A percentile compares a stretch with the other conserved stretches of the same genome.
These are phyloP conservation scores for Sciurus vulgaris DNA, from an alignment of 2,797 vertebrate species.

Conservation along the genomic window DNA sequence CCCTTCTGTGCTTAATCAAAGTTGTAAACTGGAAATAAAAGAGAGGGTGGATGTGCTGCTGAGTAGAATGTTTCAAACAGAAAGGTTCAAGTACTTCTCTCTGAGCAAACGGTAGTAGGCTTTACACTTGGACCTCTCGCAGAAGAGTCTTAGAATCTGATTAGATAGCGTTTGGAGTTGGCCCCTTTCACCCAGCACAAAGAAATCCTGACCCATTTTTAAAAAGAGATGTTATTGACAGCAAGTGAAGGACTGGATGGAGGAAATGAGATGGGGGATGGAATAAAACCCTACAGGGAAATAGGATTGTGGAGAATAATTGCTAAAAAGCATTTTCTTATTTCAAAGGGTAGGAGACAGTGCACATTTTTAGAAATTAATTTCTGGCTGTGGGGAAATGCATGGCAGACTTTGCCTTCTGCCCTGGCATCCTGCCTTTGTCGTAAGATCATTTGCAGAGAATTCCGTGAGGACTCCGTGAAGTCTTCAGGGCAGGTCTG, in stretches of 20 bases:
- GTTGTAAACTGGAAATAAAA: background rate
- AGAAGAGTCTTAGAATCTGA: background rate
- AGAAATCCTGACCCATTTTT: background rate
- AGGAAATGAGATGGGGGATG: background rate
- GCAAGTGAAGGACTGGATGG: accelerated
- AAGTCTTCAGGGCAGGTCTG: background rate
- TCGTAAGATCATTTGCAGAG: background rate
- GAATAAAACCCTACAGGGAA: background rate
- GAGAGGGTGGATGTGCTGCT: background rate
- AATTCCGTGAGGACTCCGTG: background rate
- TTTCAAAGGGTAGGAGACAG: background rate
- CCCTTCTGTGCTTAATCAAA: background rate
- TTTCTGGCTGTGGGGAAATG: conserved; percentile 13
- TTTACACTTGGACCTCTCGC: background rate
- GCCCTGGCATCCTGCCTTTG: background rate
- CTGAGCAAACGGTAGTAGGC: background rate
- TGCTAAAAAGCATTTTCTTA: background rate
- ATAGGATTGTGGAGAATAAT: background rate
- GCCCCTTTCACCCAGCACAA: background rate
- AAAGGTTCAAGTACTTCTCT: background rate
- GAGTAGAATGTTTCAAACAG: background rate
- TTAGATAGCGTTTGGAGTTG: background rate
- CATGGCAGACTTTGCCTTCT: background rate
- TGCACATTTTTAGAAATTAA: background rate
- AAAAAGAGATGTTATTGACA: background rate